Evolutionary conservation across 1,140 invertebrate species (phyloP).

Genomic region (Aleiodes sp.): DNA sequence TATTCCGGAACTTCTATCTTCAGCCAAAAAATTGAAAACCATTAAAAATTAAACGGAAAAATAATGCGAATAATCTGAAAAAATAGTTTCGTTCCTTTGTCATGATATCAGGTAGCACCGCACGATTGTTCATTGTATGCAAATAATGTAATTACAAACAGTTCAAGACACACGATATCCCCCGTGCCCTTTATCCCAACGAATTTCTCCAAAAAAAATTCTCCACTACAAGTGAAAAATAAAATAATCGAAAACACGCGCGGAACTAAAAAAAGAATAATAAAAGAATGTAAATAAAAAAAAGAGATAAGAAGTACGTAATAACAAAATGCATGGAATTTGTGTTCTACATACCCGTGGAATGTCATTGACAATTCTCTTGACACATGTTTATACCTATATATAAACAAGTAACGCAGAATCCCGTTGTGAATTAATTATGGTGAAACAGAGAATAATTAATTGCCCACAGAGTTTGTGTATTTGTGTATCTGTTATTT

Average conservation of each 20-base stretch:
- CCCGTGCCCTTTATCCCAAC: no score
- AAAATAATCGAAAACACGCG: background rate
- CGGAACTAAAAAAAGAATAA: background rate
- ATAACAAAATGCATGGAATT: background rate
- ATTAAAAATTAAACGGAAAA: no score
- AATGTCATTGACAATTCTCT: background rate
- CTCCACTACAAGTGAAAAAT: background rate
- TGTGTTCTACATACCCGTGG: background rate
- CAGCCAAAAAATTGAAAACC: no score
- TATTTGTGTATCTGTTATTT: no score
- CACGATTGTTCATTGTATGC: conserved; percentile 51
- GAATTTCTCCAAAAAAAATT: background rate
- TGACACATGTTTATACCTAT: background rate
- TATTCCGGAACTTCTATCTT: no score
- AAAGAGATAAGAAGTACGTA: no score
- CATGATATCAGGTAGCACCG: conserved; percentile 37
- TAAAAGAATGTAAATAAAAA: no score
- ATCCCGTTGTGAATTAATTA: conserved; percentile 8
- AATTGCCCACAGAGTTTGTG: background rate
- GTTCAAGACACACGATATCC: no score
- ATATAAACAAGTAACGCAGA: background rate
- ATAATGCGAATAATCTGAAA: background rate
- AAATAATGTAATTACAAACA: conserved; percentile 51
- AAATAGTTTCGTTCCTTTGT: conserved; percentile 25
- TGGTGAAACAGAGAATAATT: background rate